These are phyloP conservation scores for Pholis gunnellus DNA, from an alignment of 2,113 vertebrate genomes.

Conservation along the genomic window DNA sequence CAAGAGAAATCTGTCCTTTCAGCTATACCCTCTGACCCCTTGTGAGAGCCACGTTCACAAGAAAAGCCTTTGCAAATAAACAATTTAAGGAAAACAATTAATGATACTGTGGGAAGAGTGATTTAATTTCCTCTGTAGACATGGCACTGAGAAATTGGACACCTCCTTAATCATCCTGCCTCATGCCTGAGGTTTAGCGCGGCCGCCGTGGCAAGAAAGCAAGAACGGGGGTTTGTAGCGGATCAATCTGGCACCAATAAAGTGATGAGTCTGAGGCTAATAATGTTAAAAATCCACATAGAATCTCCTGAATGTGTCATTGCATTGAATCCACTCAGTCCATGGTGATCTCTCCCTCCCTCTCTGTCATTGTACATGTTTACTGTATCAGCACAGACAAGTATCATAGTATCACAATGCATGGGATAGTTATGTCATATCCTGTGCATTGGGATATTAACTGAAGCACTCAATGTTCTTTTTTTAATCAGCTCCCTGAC, in stretches of 20 bases:
- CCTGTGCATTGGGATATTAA: slow-evolving; percentile 24
- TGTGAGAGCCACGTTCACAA: slow-evolving; percentile 47
- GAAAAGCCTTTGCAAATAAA: slow-evolving; percentile 82
- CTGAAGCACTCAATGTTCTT: neutral
- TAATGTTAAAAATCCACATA: neutral
- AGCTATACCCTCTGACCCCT: slow-evolving; percentile 26
- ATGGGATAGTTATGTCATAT: slow-evolving; percentile 37
- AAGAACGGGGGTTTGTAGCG: neutral
- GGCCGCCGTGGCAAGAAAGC: neutral
- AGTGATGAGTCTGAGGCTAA: neutral
- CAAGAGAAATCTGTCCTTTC: slow-evolving; percentile 71
- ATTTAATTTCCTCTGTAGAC: slow-evolving; percentile 78
- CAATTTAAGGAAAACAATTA: slow-evolving; percentile 76
- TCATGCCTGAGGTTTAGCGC: slow-evolving; percentile 22
- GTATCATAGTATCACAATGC: neutral
- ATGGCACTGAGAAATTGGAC: slow-evolving; percentile 60
- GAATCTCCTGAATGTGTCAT: neutral
- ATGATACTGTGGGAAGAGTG: slow-evolving; percentile 79
- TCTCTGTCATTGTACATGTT: neutral
- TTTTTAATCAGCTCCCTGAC: neutral
- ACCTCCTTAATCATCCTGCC: slow-evolving; percentile 39
- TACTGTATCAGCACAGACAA: neutral
- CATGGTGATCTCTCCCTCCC: neutral
- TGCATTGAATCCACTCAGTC: neutral
- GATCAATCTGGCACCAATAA: neutral